phyloP scores from a whole-genome alignment of 2,888 invertebrate species.

The Epinotia brunnichana region DNA sequence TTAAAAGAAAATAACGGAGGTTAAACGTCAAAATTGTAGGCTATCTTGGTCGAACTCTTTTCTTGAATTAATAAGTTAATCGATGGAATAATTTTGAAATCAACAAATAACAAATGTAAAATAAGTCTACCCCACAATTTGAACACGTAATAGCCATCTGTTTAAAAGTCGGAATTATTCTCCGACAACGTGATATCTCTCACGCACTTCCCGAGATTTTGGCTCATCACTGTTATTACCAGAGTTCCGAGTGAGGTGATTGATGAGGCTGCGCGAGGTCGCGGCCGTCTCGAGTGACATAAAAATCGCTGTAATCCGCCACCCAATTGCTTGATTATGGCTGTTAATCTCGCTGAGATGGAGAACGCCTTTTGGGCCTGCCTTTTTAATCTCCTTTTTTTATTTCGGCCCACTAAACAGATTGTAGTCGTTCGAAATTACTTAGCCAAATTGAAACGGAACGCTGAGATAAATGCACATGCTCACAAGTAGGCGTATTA shows the following conservation, averaged over 20 bases:
- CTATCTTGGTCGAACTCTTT: too few species aligned
- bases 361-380: conserved; percentile 55
- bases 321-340: conserved; percentile 80
- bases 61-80: background rate
- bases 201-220: conserved; percentile 42
- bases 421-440: conserved; percentile 72
- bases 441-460: conserved; percentile 76
- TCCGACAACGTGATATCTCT: conserved; percentile 39
- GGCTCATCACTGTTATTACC: conserved; percentile 68
- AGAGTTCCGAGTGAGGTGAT: conserved; percentile 64
- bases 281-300: conserved; percentile 56
- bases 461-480: conserved; percentile 44
- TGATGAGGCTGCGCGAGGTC: conserved; percentile 55
- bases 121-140: background rate
- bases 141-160: conserved; percentile 34
- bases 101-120: background rate
- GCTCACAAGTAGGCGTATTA: conserved; percentile 56
- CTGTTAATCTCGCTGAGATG: conserved; percentile 76
- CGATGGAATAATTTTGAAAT: background rate
- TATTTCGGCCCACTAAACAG: conserved; percentile 65
- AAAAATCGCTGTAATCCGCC: conserved; percentile 78
- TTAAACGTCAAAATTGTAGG: too few species aligned
- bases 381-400: conserved; percentile 73
- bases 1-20: too few species aligned
- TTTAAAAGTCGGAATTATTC: conserved; percentile 40